Base-by-base conservation (phyloP, 2,888 invertebrate genomes). In the Abrostola triplasia region DNA sequence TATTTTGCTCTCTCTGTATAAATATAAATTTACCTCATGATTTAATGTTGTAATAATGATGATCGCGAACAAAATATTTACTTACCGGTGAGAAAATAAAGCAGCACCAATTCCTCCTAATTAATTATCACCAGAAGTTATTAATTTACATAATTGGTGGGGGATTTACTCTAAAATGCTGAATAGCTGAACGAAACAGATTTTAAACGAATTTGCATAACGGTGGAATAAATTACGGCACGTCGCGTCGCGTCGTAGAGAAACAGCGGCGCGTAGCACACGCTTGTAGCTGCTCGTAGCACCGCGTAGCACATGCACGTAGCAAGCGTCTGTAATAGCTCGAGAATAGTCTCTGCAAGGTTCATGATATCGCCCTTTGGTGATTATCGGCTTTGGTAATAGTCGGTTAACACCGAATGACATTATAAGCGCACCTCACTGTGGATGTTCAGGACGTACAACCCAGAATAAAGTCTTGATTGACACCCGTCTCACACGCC, bases 121-220 rank as follows among this genome's bases (percentile, higher is more conserved):
- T 88, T 83, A 86, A 87, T 79, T 83, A 84, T 84, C 82, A 85
- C 86, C 85, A 84, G 75, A 79, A 86, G 84, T 85, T 83, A 88
- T 88, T 88, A 86, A 89, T 90, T 88, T 87, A 73, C 89, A 89
- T 88, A 88, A 89, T 88, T 87, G 85, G 77, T 81, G 80, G 80
- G 82, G 78, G 81, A 82, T 87, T 85, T 84, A 83, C 79, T 80
- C 82, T 81, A 78, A 84, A 85, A 88, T 87, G 85, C 84, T 83
- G 88, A 88, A 82, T 79, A 85, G 81, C 72, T 69, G 79, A 84
- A 84, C 82, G 82, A 84, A 83, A 84, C 81, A 82, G 74, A 83
- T 70, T 84, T 61, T 73, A 71, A 79, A 62, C 61, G 68, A 73
- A 87, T 89, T 87, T 81, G 79, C 85, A 88, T 87, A 86, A 73